Evolutionary conservation across 2,113 vertebrate genomes (phyloP).

Genomic region (Mus musculus): GRCm39 chr1:13603001-13603500

Average conservation of each 20-base stretch:
- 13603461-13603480: background rate
- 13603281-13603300: background rate
- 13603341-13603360: background rate
- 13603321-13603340: background rate
- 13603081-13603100: too few relatives aligned
- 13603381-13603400: background rate
- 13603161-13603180: background rate
- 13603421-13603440: background rate
- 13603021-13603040: background rate
- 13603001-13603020: background rate
- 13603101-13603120: background rate
- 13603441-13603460: too few relatives aligned
- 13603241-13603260: too few relatives aligned
- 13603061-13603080: background rate
- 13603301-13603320: background rate
- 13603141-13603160: background rate
- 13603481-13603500: too few relatives aligned
- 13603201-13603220: background rate
- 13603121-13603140: fast-evolving
- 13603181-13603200: background rate
- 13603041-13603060: background rate
- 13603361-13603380: background rate
- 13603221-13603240: background rate
- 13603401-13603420: background rate
- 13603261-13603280: background rate